Base-by-base conservation (phyloP, 2,797 vertebrate species). In the Nothura maculosa region DNA sequence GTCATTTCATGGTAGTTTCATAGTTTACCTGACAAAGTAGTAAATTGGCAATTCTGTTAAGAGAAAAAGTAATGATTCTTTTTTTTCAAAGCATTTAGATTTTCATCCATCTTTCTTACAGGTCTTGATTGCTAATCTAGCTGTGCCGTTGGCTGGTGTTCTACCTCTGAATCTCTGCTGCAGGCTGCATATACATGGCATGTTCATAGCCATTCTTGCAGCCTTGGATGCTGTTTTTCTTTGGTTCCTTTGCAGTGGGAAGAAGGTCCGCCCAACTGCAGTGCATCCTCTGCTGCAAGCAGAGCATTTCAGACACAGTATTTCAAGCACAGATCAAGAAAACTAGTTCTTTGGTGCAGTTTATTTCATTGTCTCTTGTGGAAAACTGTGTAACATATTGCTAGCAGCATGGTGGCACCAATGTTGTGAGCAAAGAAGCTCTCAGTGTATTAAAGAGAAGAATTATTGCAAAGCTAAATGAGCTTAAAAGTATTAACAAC, bases 31-130 rank as follows among this genome's bases (percentile, higher is more conserved):
- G 34, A 73, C 43, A 82, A 68, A 78, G 52, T 28, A 40, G 74
- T 77, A 52, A 90, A 83, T 45, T 80, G 63, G 40, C 83, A 92
- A 40, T 34, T 60, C 28, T 70, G 36, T 74, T 25, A 27, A 86
- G 36, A 74, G 25, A 34, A 8, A 52, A 63, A 81, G 27, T 45
- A 94, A 11, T 18, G 40, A 63, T 6, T 3, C n/a, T 67, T 73
- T 58, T 22, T 47, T 3, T 50, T 22, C 66, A 30, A 8, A 81
- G 34, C 50, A 89, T 78, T 73, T 91, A 67, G 66, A 38, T 80
- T 82, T 50, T 96, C 63, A 87, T 81, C 80, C 94, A 61, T 50
- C 27, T 89, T 89, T 88, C 82, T 93, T 90, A 58, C 70, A 69
- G 24, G 45, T 77, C 16, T 84, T 30, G 9, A 18, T 69, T 85